Evolutionary conservation across 2,797 vertebrate genomes (phyloP).

Genomic region (Crocodylus rhombifer): DNA sequence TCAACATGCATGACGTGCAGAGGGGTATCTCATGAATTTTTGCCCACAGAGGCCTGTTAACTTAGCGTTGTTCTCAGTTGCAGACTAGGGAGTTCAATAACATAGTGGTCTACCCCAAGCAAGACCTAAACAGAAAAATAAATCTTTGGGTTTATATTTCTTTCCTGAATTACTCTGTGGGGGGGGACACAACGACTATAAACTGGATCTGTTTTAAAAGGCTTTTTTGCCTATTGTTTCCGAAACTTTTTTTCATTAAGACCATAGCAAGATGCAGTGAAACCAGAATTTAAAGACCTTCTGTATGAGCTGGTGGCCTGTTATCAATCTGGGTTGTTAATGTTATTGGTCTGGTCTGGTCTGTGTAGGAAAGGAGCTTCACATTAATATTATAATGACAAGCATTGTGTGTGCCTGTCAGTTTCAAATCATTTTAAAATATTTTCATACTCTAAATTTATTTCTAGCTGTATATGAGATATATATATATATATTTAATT

Average conservation of each 20-base stretch:
- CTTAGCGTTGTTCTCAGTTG: conserved; percentile 80
- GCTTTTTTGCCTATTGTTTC: conserved; percentile 26
- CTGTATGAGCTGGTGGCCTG: not conserved
- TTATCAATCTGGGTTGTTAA: not conserved
- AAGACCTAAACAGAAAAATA: conserved; percentile 72
- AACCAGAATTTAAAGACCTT: conserved; percentile 3
- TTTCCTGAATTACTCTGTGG: conserved; percentile 45
- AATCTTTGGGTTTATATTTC: conserved; percentile 67
- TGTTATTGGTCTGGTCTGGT: not conserved
- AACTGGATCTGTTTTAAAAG: conserved; percentile 10
- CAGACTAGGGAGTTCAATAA: conserved; percentile 82
- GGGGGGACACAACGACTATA: not conserved
- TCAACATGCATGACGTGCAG: conserved; percentile 83
- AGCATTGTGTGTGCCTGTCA: not conserved
- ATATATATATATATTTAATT: conserved; percentile 20
- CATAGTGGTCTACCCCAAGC: conserved; percentile 53
- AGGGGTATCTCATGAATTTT: conserved; percentile 81
- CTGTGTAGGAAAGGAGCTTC: not conserved
- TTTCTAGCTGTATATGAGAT: conserved; percentile 50
- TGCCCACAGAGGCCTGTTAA: conserved; percentile 78
- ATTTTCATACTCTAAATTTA: conserved; percentile 13
- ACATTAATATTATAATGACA: not conserved
- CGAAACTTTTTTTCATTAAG: conserved; percentile 25
- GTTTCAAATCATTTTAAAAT: not conserved
- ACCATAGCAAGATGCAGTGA: not conserved